Evolutionary conservation across 2,888 invertebrate species (phyloP), one percentile per base, ranked within the genome.

Genomic region (Tinea pellionella): DNA sequence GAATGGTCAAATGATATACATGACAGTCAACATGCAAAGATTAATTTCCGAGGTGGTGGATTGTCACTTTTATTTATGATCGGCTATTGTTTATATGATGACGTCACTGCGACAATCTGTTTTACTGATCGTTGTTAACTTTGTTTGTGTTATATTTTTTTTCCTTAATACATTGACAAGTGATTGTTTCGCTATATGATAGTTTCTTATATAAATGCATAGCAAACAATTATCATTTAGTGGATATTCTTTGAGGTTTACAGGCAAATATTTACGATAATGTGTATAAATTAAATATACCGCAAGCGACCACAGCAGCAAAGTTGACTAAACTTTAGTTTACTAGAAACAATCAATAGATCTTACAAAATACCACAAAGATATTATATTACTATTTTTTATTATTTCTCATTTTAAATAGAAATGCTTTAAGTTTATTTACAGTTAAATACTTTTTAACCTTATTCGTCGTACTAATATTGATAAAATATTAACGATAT

Each of bases 11-110:
- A 67, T 72, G 74, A 77, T 75, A 77, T 77, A 80, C 78, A 78
- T 68, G 82, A 78, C 77, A 75, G 73, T 68, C 68, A 75, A 81
- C 82, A 78, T 76, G 72, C 68, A 65, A 72, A 85, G 82, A 86
- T 86, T 87, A 85, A 87, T 87, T 78, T 78, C 76, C 78, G 74
- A 83, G 78, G 80, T 80, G 80, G 78, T 80, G 77, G 77, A 80
- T 78, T 84, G 84, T 81, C 84, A 84, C 76, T 74, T 73, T 82
- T 76, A 87, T 85, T 84, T 82, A 87, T 84, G 79, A 80, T 80
- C 77, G 68, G 66, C 80, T 82, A 84, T 87, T 86, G 85, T 85
- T 75, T 82, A 76, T 66, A 73, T 69, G 69, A 68, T 85, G 85
- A 83, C 82, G 79, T 83, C 79, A 83, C 15, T 12, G 16, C 8